Conservation (phyloP, 1,140 invertebrate genomes). For the Homarus americanus region DNA sequence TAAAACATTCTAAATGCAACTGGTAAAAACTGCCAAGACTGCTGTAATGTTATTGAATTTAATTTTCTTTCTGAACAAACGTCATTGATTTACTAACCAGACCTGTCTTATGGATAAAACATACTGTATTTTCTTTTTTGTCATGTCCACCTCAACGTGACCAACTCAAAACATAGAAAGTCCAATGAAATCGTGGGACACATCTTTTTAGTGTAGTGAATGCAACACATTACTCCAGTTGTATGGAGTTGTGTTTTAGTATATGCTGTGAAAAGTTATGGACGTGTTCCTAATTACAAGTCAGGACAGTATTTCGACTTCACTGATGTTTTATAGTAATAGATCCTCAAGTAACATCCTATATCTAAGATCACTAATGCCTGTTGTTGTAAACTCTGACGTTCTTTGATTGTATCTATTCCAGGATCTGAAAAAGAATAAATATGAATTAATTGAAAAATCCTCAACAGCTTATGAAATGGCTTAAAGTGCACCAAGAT, state of each 20-base stretch:
- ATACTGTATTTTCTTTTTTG: background rate
- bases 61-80: background rate
- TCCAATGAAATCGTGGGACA: too few species aligned
- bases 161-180: background rate
- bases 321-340: background rate
- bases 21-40: background rate
- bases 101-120: background rate
- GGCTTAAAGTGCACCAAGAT: background rate
- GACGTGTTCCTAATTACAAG: background rate
- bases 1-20: background rate
- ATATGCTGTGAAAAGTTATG: background rate
- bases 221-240: background rate
- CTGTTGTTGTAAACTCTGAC: background rate
- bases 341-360: background rate
- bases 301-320: background rate
- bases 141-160: background rate
- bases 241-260: background rate
- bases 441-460: background rate
- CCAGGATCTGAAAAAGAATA: slow-evolving; percentile 4
- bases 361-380: background rate
- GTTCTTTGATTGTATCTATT: background rate
- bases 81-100: background rate
- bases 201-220: background rate
- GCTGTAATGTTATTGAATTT: background rate
- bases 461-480: background rate